phyloP scores from a whole-genome alignment of 2,797 vertebrate genomes.

The Lagocephalus sceleratus region DNA sequence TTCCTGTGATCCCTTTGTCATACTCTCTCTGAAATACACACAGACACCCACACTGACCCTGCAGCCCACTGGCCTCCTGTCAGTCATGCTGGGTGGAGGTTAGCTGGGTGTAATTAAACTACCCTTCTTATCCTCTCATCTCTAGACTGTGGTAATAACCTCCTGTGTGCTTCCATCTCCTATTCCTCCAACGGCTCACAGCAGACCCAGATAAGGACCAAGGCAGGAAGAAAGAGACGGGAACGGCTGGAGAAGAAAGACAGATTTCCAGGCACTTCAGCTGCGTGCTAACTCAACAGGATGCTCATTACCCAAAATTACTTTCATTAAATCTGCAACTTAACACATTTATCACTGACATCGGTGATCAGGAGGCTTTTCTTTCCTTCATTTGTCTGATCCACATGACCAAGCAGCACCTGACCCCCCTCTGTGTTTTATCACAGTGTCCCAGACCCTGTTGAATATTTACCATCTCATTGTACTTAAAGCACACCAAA shows the following conservation, averaged over 20 bases:
- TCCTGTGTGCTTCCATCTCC: conserved; percentile 59
- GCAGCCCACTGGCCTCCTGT: conserved; percentile 36
- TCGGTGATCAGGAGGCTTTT: conserved; percentile 19
- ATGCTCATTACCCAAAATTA: conserved; percentile 29
- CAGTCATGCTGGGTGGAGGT: conserved; percentile 42
- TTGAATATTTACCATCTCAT: conserved; percentile 48
- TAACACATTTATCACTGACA: conserved; percentile 30
- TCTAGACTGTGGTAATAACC: conserved; percentile 70
- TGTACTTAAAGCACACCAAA: conserved; percentile 7
- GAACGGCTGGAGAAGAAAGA: conserved; percentile 1
- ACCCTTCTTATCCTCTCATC: conserved; percentile 69
- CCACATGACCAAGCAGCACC: conserved; percentile 48
- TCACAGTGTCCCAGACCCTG: conserved; percentile 49
- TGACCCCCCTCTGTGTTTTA: conserved; percentile 38
- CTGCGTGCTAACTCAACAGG: conserved; percentile 35
- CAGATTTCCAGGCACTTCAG: background rate
- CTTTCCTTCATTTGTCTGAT: conserved; percentile 33
- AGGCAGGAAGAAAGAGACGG: conserved; percentile 14
- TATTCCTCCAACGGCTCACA: conserved; percentile 50
- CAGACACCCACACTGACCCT: conserved; percentile 28
- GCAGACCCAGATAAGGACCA: conserved; percentile 55
- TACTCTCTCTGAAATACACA: conserved; percentile 10
- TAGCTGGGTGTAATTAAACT: conserved; percentile 70
- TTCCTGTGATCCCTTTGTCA: conserved; percentile 28
- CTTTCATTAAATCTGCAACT: conserved; percentile 35